A percentile compares a stretch with the other conserved stretches of the same genome.
phyloP scores from a whole-genome alignment of 2,113 vertebrate genomes.

The Thermophis baileyi region DNA sequence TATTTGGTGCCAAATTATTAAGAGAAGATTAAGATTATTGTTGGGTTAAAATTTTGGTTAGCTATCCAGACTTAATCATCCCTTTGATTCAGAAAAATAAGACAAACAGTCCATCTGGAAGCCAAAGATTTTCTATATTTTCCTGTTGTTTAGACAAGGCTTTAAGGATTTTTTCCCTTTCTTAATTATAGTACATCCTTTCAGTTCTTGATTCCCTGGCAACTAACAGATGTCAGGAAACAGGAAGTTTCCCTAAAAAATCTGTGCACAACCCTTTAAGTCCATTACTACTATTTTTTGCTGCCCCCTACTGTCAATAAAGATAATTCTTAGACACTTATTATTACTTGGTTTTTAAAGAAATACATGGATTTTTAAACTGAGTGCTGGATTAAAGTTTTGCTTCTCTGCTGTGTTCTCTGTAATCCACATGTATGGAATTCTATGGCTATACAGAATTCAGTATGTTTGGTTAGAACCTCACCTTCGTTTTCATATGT shows the following conservation, averaged over 20 bases:
- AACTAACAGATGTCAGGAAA: not conserved
- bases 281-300: not conserved
- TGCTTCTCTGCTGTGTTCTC: not conserved
- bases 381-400: not conserved
- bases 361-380: not conserved
- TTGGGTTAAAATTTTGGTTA: conserved; percentile 41
- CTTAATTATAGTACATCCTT: not conserved
- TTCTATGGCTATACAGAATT: not conserved
- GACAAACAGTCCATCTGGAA: not conserved
- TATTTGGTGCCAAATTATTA: conserved; percentile 54
- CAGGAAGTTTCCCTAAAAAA: conserved; percentile 21
- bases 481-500: not conserved
- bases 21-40: conserved; percentile 47
- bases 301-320: not conserved
- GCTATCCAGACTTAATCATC: not conserved
- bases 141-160: not conserved
- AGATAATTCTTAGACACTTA: not conserved
- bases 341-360: not conserved
- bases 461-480: not conserved
- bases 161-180: not conserved
- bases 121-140: not conserved
- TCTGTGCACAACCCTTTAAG: not conserved
- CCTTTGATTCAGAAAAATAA: not conserved
- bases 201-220: not conserved
- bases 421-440: not conserved